A percentile compares a stretch with the other conserved stretches of the same genome.
phyloP scores from a whole-genome alignment of 1,140 invertebrate genomes.

The Aphaenogaster floridana region DNA sequence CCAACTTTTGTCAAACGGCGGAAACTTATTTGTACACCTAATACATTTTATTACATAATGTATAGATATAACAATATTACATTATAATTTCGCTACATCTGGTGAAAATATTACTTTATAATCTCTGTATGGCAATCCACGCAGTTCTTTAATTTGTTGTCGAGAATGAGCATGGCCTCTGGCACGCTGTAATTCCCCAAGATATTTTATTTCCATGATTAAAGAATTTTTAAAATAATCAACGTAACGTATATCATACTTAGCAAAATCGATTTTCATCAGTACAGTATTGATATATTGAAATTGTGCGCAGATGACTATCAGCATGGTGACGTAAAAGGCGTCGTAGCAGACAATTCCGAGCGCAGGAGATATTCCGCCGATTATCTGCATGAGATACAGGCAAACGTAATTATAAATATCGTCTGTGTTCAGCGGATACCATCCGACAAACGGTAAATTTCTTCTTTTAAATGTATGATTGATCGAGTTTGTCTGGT shows the following conservation, averaged over 20 bases:
- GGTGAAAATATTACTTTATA: constrained; percentile 35
- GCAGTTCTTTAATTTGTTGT: constrained; percentile 42
- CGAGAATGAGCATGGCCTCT: not conserved
- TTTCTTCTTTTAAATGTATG: constrained; percentile 41
- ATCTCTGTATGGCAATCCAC: constrained; percentile 40
- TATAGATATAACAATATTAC: not conserved
- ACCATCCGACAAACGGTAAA: constrained; percentile 70
- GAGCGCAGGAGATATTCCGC: constrained; percentile 59
- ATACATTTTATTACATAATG: not conserved
- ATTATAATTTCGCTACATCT: not conserved
- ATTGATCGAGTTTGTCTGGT: constrained; percentile 40
- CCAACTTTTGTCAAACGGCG: too few relatives aligned
- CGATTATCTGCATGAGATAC: constrained; percentile 68
- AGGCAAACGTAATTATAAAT: constrained; percentile 59
- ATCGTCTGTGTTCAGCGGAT: constrained; percentile 65
- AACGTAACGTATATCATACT: not conserved
- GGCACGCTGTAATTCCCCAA: constrained; percentile 27
- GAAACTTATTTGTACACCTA: too few relatives aligned
- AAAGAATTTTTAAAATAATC: not conserved
- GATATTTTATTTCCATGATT: not conserved
- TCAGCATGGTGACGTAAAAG: constrained; percentile 69
- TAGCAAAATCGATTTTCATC: not conserved
- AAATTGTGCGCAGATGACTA: constrained; percentile 70
- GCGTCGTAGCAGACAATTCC: constrained; percentile 71
- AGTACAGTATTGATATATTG: constrained; percentile 68